Base-by-base conservation (phyloP, 2,888 invertebrate species). In the Drosophila eohydei region DNA sequence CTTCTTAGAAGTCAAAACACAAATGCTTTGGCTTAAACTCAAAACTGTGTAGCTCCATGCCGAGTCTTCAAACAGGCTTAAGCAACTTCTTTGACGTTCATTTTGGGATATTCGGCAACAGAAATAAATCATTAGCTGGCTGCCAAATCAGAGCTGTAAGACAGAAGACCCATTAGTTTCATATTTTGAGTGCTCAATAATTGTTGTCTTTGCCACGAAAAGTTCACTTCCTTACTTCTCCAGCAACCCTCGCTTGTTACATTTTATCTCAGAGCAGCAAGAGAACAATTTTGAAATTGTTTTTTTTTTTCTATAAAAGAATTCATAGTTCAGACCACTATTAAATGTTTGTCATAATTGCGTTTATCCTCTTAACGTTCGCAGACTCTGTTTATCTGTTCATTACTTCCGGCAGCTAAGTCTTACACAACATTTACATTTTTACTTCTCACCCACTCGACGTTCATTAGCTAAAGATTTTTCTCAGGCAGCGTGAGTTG, bases 401-500 rank as follows among this genome's bases (percentile, higher is more conserved):
- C 44, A 65, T 57, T 74, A 66, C 75, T 74, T 79, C 76, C 76
- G 76, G 75, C 70, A 65, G 26, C 64, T 62, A 59, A 69, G 44
- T 56, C 36, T 77, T 74, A 65, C 56, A 62, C 65, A 74, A 74
- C 26, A 68, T 61, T 64, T 52, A 61, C 48, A 79, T 74, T 58
- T 59, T 59, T 4, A 14, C 30, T 67, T 74, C 74, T 68, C 68
- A 74, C 62, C 68, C 60, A 61, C 60, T 56, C 52, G 38, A 55
- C 32, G 57, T 55, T 74, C 57, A 76, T 68, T 61, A 74, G 43
- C 48, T 46, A 34, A 40, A 61, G 59, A 61, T 28, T 59, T 80
- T 80, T 79, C 75, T 55, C 79, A 67, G 51, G 38, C 58, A 52
- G 34, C 66, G 61, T 78, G 62, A 78, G 44, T 78, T 58, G 76